Conservation (phyloP, 1,140 invertebrate species). For the Macrobrachium rosenbergii region DNA sequence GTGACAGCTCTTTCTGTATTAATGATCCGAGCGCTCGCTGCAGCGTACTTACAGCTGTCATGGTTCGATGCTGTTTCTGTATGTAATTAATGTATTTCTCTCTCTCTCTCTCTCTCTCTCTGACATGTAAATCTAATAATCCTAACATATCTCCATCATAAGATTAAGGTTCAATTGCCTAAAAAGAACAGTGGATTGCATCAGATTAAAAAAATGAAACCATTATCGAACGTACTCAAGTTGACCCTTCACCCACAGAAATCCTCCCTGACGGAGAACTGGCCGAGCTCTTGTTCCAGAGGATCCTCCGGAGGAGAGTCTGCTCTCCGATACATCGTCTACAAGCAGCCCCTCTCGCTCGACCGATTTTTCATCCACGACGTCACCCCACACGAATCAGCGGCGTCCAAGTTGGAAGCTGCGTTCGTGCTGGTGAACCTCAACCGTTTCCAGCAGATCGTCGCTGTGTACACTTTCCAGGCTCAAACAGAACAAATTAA, state of each 20-base stretch:
- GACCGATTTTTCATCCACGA: constrained; percentile 80
- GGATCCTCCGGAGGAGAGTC: constrained; percentile 68
- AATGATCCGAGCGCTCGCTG: not conserved
- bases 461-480: constrained; percentile 75
- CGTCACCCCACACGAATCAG: constrained; percentile 74
- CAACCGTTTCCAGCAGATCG: constrained; percentile 76
- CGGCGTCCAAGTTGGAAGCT: constrained; percentile 74
- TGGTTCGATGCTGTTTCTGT: constrained; percentile 1
- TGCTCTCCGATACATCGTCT: constrained; percentile 75
- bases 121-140: not conserved
- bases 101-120: constrained; percentile 7
- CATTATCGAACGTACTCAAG: not conserved
- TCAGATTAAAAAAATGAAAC: too few species aligned
- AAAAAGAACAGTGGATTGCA: too few species aligned
- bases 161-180: not conserved
- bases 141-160: too few species aligned
- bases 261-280: constrained; percentile 74
- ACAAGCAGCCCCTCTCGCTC: constrained; percentile 78
- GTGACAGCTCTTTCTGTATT: not conserved
- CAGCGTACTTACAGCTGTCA: not conserved
- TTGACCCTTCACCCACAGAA: constrained; percentile 68
- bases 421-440: constrained; percentile 76
- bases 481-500: constrained; percentile 73
- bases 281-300: constrained; percentile 71
- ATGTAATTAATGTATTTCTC: constrained; percentile 21